These are phyloP conservation scores for Mantis religiosa DNA, from an alignment of 2,888 invertebrate genomes.

Conservation along the genomic window DNA sequence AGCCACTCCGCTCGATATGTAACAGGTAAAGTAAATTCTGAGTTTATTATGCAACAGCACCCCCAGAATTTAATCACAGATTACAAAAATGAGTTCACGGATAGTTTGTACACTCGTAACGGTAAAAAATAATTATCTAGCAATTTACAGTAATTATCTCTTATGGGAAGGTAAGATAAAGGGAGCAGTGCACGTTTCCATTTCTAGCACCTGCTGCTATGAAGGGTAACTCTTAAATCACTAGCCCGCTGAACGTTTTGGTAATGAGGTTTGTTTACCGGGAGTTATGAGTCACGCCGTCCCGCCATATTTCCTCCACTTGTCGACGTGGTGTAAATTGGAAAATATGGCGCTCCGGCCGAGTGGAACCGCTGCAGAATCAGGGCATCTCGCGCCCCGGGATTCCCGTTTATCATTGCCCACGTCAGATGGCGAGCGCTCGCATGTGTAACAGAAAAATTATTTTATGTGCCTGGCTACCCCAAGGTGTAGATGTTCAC, in stretches of 20 bases:
- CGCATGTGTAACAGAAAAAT: neutral
- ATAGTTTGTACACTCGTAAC: too few relatives aligned
- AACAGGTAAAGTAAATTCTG: too few relatives aligned
- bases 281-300: conserved; percentile 19
- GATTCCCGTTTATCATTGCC: neutral
- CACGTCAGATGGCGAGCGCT: neutral
- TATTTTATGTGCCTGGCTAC: neutral
- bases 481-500: neutral
- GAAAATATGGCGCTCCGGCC: conserved; percentile 17
- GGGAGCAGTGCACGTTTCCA: neutral
- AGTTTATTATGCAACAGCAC: too few relatives aligned
- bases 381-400: neutral
- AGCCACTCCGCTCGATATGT: too few relatives aligned
- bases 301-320: conserved; percentile 1
- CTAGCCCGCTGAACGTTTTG: neutral
- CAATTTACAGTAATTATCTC: neutral
- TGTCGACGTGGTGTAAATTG: conserved; percentile 21
- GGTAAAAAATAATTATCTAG: neutral
- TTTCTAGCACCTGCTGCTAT: neutral
- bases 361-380: neutral
- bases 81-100: too few relatives aligned
- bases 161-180: neutral
- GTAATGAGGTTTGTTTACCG: conserved; percentile 26
- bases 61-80: too few relatives aligned
- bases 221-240: neutral